Conservation (phyloP, 1,140 invertebrate species). For the Listronotus bonariensis region DNA sequence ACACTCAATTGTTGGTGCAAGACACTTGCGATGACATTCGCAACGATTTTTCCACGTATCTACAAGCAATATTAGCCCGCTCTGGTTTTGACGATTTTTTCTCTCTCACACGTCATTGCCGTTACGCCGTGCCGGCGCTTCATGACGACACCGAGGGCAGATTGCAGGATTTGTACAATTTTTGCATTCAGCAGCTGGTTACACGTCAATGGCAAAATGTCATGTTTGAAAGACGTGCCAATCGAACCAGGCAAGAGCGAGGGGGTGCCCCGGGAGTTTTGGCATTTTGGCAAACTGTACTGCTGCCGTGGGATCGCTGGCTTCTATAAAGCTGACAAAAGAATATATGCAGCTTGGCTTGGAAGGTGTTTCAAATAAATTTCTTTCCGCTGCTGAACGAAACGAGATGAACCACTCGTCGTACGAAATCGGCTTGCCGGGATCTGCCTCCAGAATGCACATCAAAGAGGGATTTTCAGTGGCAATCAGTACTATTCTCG, state of each 20-base stretch:
- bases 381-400: background rate
- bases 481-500: slow-evolving; percentile 4
- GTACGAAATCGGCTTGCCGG: slow-evolving; percentile 2
- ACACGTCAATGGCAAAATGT: slow-evolving; percentile 1
- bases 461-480: slow-evolving; percentile 6
- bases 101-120: background rate
- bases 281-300: background rate
- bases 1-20: background rate
- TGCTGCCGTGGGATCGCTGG: slow-evolving; percentile 2
- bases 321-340: background rate
- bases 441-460: background rate
- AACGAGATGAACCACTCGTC: slow-evolving; percentile 1
- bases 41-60: background rate
- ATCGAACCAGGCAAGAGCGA: background rate
- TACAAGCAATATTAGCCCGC: background rate
- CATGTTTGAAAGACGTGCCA: background rate
- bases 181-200: background rate
- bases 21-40: slow-evolving; percentile 1
- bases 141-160: background rate
- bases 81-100: background rate
- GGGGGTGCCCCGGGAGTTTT: background rate
- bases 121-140: background rate
- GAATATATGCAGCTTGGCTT: background rate
- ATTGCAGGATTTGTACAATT: slow-evolving; percentile 1
- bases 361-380: background rate